Percentiles rank a stretch among this genome's conserved stretches.
Evolutionary conservation across 2,888 invertebrate species (phyloP).

Genomic region (Parasteatoda lunata): DNA sequence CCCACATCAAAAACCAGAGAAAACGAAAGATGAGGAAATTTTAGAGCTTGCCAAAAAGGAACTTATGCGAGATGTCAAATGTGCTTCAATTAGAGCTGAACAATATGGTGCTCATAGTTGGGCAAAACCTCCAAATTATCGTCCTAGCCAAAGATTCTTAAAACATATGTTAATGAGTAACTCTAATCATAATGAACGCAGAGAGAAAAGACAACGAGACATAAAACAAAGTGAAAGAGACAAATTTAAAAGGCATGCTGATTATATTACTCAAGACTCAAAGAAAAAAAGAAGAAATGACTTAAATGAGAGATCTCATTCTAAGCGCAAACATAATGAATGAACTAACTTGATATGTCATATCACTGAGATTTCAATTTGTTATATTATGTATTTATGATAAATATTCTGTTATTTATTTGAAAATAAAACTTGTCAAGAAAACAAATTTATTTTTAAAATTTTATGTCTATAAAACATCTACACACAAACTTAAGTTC

Average conservation of each 20-base stretch:
- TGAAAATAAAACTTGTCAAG: too few relatives aligned
- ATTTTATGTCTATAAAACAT: too few relatives aligned
- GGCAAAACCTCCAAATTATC: slow-evolving; percentile 55
- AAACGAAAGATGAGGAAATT: slow-evolving; percentile 31
- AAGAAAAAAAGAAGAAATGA: neutral
- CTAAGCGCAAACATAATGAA: neutral
- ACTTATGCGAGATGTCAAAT: slow-evolving; percentile 46
- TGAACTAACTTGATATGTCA: neutral
- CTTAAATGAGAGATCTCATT: slow-evolving; percentile 4
- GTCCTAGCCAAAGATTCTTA: slow-evolving; percentile 51
- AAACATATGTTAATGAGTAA: slow-evolving; percentile 41
- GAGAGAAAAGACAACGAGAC: neutral
- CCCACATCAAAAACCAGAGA: neutral
- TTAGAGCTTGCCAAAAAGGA: slow-evolving; percentile 53
- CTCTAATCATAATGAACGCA: slow-evolving; percentile 36
- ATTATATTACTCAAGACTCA: neutral
- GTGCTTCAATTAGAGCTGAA: slow-evolving; percentile 57
- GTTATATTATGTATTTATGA: slow-evolving; percentile 17
- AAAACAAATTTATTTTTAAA: too few relatives aligned
- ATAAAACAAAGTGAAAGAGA: neutral
- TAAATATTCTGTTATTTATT: too few relatives aligned
- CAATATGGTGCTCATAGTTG: slow-evolving; percentile 63
- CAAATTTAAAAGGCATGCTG: neutral
- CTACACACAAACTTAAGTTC: too few relatives aligned
- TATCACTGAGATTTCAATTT: slow-evolving; percentile 5